Evolutionary conservation across 2,113 vertebrate species (phyloP), one percentile per base, ranked within the genome.

Genomic region (Coptodon rendalli): DNA sequence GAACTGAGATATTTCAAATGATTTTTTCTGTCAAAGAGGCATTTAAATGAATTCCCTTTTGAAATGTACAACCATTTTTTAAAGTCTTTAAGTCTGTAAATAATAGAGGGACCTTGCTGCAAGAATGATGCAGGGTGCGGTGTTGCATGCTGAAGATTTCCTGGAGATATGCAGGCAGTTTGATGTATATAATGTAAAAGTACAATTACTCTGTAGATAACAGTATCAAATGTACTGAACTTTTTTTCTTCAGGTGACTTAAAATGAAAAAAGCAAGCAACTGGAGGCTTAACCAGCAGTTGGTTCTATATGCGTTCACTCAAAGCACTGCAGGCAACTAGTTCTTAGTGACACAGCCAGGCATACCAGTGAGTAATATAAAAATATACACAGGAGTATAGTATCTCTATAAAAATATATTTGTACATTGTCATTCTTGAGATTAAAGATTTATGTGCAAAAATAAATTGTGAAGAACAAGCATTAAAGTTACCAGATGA

Each of bases 401-500:
- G 29, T 36, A 57, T 52, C 38, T 86, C 78, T 63, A 86, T 86
- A 40, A 86, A 81, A 54, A 84, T 61, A 89, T 81, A 85, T 54
- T 61, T 82, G 54, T 89, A 81, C 66, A 84, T 79, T 81, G 48
- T 83, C 82, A 76, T 52, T 66, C 52, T 88, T 57, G 76, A 76
- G 50, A 84, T 86, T 29, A 36, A 68, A 80, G 57, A 86, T 90
- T 80, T 54, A 63, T 87, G 91, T 91, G 86, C 87, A 92, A 87
- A 86, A 87, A 84, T 63, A 71, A 57, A 87, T 7, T 3, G 14
- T 16, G 17, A 83, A 84, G 5, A 73, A 52, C 6, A 27, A 79
- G 34, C 71, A 56, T 76, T 22, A 19, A 85, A 80, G 61, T 81
- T 34, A 80, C 45, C 80, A 83, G 63, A 53, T 83, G 82, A 87